Conservation (phyloP, 2,113 vertebrate species). For the Gobius niger region DNA sequence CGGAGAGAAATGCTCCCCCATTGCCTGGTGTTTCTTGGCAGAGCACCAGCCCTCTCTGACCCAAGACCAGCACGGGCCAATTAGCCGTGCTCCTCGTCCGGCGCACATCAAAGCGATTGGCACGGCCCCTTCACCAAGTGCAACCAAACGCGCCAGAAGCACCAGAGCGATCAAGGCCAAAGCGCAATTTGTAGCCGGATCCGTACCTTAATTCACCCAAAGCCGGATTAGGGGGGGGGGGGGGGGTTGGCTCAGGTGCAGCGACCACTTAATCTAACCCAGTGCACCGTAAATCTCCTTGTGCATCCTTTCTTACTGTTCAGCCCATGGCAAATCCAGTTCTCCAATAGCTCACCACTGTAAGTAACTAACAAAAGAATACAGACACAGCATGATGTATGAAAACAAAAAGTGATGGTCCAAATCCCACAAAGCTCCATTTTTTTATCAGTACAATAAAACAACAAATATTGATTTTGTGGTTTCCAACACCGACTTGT, state of each 20-base stretch:
- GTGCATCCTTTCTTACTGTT: constrained; percentile 5
- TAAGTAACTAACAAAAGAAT: too few relatives aligned
- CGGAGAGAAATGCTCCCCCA: too few relatives aligned
- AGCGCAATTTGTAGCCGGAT: constrained; percentile 14
- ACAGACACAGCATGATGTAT: too few relatives aligned
- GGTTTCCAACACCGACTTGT: too few relatives aligned
- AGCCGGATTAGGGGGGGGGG: constrained; percentile 22
- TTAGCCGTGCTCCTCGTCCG: constrained; percentile 5
- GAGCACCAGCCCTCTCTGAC: constrained; percentile 1
- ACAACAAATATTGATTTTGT: too few relatives aligned
- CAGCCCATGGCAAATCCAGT: neutral
- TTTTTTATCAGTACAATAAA: too few relatives aligned
- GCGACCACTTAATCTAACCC: constrained; percentile 15
- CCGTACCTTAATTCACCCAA: constrained; percentile 36
- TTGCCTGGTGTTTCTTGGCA: neutral
- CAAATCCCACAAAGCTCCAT: too few relatives aligned
- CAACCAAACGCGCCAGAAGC: neutral
- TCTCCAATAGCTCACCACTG: neutral
- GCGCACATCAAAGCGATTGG: constrained; percentile 23
- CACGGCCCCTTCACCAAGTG: neutral
- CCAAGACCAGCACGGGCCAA: constrained; percentile 21
- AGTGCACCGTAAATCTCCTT: neutral
- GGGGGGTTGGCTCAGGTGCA: constrained; percentile 22
- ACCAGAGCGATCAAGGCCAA: neutral
- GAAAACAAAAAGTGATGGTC: too few relatives aligned